Base-by-base conservation (phyloP, 2,888 invertebrate genomes). In the Ptycholaimellus sp. region DNA sequence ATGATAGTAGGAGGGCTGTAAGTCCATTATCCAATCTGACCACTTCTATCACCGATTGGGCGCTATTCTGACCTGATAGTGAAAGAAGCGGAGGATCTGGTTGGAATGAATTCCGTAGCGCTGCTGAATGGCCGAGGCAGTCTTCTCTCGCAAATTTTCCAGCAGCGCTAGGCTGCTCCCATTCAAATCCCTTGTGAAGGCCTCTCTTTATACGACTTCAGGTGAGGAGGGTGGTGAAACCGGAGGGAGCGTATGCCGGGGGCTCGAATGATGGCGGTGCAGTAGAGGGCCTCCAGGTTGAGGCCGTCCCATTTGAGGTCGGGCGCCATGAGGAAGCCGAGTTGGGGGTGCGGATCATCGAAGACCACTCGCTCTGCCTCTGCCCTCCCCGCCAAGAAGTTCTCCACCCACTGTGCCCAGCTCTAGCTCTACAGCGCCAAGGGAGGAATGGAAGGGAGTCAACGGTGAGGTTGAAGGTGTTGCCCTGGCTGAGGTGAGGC, bases 281-380 rank as follows among this genome's bases (percentile, higher is more conserved):
- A 61, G 58, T 93, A 83, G 13, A 99, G 61, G 1, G 75, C 74
- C 51, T 79, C 76, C 16, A 72, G 45, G 33, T 65, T 63, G 31
- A 69, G 59, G 13, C 80, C 78, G 61, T 87, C 78, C 93, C 96
- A 96, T 61, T 96, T 99, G 39, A 90, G 65, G 62, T 99, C 96
- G 0, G 83, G 85, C 1, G 85, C 53, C 13, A 99, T 60, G 13
- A 93, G 65, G 57, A 90, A 93, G 1, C 90, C 87, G 43, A 62
- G 71, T 31, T 70, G 68, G 2, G 74, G 70, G 56, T 80, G 73
- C 4, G 68, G 50, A 59, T 82, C 78, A 58, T 80, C 77, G 57
- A 71, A 76, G 5, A 85, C 67, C 33, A 96, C 73, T 44, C 81
- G 70, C 19, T 93, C 87, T 2, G 68, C 65, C 65, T 96, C 96